Evolutionary conservation across 2,888 invertebrate genomes (phyloP).

Genomic region (Nemoura dubitans): DNA sequence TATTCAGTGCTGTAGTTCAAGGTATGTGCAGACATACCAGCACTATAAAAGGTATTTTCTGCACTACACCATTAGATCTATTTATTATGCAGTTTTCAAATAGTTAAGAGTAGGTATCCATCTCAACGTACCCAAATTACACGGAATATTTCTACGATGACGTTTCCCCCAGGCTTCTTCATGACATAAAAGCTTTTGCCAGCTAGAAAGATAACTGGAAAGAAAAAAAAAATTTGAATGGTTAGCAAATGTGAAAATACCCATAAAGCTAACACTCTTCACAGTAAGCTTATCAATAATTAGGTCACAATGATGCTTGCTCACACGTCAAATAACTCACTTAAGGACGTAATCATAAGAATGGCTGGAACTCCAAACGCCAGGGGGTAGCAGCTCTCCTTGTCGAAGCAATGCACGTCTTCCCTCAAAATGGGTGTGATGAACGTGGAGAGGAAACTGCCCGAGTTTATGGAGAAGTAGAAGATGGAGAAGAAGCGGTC

Average conservation of each 20-base stretch:
- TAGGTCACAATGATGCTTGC: too few relatives aligned
- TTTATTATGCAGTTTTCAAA: too few relatives aligned
- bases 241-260: background rate
- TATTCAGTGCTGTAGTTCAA: background rate
- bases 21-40: background rate
- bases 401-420: slow-evolving; percentile 79
- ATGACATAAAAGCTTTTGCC: slow-evolving; percentile 82
- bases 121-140: slow-evolving; percentile 72
- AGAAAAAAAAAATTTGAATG: slow-evolving; percentile 55
- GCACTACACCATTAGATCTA: too few relatives aligned
- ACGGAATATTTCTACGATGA: slow-evolving; percentile 78
- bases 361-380: slow-evolving; percentile 91
- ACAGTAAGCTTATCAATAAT: too few relatives aligned
- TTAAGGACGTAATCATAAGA: slow-evolving; percentile 82
- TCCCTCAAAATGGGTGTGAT: slow-evolving; percentile 87
- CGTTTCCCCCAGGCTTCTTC: slow-evolving; percentile 82
- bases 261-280: background rate
- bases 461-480: slow-evolving; percentile 92
- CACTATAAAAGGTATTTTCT: too few relatives aligned
- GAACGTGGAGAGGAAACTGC: slow-evolving; percentile 87
- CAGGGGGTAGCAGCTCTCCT: slow-evolving; percentile 80
- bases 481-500: slow-evolving; percentile 92
- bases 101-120: background rate
- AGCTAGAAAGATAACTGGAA: slow-evolving; percentile 82
- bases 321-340: slow-evolving; percentile 70